Conservation (phyloP, 2,888 invertebrate genomes). For the Lasius fuliginosus region DNA sequence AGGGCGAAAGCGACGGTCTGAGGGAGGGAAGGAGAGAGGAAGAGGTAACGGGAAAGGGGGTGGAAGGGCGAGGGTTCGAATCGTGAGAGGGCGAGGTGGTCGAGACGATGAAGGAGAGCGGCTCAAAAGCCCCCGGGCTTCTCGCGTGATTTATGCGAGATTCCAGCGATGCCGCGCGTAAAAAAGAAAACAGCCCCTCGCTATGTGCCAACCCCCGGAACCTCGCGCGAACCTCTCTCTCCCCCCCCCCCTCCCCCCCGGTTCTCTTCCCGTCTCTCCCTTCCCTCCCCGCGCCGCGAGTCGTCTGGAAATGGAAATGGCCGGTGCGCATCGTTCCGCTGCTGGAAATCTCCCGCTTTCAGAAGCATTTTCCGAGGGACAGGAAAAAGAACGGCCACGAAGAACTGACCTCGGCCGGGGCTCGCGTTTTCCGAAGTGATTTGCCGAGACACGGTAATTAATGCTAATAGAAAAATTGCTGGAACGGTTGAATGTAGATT, state of each 20-base stretch:
- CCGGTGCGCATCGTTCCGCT: slow-evolving; percentile 57
- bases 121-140: slow-evolving; percentile 61
- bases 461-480: slow-evolving; percentile 55
- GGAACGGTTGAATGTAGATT: slow-evolving; percentile 8
- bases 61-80: slow-evolving; percentile 14
- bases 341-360: slow-evolving; percentile 55
- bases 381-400: slow-evolving; percentile 31
- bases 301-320: slow-evolving; percentile 73
- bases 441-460: slow-evolving; percentile 50
- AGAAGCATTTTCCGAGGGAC: slow-evolving; percentile 50
- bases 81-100: slow-evolving; percentile 43
- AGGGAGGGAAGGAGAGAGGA: background rate
- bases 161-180: slow-evolving; percentile 66
- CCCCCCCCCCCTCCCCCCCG: background rate
- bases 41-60: background rate
- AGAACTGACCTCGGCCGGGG: slow-evolving; percentile 33
- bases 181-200: slow-evolving; percentile 72
- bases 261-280: background rate
- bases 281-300: slow-evolving; percentile 40
- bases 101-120: slow-evolving; percentile 51
- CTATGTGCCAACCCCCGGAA: slow-evolving; percentile 25
- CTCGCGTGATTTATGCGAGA: slow-evolving; percentile 74
- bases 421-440: slow-evolving; percentile 22
- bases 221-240: background rate
- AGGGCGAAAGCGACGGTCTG: slow-evolving; percentile 22